Conservation (phyloP, 2,113 vertebrate species). For the Zosterops japonicus region DNA sequence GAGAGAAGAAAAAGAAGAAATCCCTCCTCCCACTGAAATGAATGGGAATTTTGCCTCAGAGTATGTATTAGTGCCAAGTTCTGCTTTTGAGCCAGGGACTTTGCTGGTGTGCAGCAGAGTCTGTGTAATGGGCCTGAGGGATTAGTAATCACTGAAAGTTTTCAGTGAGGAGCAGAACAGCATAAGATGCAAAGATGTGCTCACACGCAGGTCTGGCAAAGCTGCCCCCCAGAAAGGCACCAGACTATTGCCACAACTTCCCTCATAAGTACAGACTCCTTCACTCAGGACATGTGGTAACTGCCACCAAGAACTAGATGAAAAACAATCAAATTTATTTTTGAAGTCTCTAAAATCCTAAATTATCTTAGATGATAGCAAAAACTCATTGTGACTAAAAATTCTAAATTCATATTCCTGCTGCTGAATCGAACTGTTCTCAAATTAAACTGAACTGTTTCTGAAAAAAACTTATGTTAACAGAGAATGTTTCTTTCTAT, state of each 20-base stretch:
- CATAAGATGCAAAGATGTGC: not conserved
- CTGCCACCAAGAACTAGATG: not conserved
- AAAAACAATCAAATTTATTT: not conserved
- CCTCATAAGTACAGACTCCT: not conserved
- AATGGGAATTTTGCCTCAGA: not conserved
- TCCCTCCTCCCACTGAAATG: not conserved
- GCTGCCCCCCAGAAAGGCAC: not conserved
- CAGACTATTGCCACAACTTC: not conserved
- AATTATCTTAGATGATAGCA: not conserved
- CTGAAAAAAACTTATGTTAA: not conserved
- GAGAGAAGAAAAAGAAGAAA: not conserved
- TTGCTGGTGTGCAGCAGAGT: not conserved
- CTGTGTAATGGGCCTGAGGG: not conserved
- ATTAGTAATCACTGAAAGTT: not conserved
- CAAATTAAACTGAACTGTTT: not conserved
- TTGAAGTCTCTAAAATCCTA: not conserved
- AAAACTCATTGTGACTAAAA: not conserved
- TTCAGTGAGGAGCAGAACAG: not conserved
- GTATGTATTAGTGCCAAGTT: not conserved
- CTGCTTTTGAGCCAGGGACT: not conserved
- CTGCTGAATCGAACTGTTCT: not conserved
- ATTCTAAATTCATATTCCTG: not conserved
- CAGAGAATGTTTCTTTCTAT: not conserved
- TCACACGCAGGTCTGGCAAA: not conserved
- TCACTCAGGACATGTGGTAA: not conserved